These are phyloP conservation scores for Rhamphomyia laevipes DNA, from an alignment of 2,888 invertebrate species.

Conservation along the genomic window DNA sequence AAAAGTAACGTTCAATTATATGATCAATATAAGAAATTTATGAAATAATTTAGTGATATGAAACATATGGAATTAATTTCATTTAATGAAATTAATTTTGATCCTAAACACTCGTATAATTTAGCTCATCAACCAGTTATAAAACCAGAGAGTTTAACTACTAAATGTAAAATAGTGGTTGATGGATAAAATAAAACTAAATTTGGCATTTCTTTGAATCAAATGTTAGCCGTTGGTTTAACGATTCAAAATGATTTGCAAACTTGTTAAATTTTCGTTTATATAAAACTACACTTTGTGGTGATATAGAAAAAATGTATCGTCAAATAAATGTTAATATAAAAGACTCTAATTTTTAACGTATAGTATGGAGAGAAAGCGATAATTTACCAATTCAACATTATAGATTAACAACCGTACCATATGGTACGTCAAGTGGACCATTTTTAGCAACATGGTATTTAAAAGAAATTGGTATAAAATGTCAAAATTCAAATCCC, in stretches of 20 bases:
- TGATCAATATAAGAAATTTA: too few species aligned
- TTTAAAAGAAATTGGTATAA: slow-evolving; percentile 12
- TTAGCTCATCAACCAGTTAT: too few species aligned
- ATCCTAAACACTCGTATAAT: too few species aligned
- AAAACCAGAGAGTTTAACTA: too few species aligned
- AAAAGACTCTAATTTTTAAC: slow-evolving; percentile 12
- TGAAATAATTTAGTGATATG: too few species aligned
- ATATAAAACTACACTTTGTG: slow-evolving; percentile 12
- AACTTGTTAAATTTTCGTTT: slow-evolving; percentile 2
- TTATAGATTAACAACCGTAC: too few species aligned
- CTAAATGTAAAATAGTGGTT: background rate
- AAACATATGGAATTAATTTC: too few species aligned
- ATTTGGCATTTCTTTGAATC: slow-evolving; percentile 17
- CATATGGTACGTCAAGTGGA: slow-evolving; percentile 15
- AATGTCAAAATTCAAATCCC: slow-evolving; percentile 9
- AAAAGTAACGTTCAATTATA: too few species aligned
- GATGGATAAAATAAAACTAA: slow-evolving; percentile 8
- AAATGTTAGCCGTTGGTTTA: slow-evolving; percentile 17
- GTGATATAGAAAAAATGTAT: slow-evolving; percentile 21
- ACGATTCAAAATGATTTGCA: slow-evolving; percentile 16
- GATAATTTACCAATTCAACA: too few species aligned
- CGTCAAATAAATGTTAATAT: slow-evolving; percentile 15
- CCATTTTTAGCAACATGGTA: slow-evolving; percentile 16
- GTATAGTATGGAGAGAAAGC: slow-evolving; percentile 14
- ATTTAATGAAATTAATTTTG: too few species aligned